A percentile compares a stretch with the other conserved stretches of the same genome.
Evolutionary conservation across 2,797 vertebrate species (phyloP).

Genomic region (Poecilia wingei): DNA sequence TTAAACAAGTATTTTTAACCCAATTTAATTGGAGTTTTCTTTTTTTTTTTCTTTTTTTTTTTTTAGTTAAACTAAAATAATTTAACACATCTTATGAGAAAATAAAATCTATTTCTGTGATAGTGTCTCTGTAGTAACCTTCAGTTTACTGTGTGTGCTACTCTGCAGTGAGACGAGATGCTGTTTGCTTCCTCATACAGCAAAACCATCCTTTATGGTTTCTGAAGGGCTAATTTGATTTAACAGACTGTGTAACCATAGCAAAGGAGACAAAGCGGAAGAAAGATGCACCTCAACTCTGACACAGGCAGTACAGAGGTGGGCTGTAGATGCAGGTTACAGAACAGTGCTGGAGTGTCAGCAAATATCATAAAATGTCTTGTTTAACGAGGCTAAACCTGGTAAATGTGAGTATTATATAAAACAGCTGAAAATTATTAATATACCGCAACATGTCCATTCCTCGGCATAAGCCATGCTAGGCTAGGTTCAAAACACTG

Average conservation of each 20-base stretch:
- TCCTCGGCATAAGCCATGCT: slow-evolving; percentile 3
- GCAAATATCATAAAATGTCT: neutral
- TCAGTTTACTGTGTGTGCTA: neutral
- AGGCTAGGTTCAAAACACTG: neutral
- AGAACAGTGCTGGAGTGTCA: neutral
- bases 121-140: neutral
- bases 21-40: neutral
- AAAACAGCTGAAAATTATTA: neutral
- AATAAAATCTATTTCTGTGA: neutral
- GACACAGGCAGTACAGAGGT: neutral
- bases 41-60: too few species aligned
- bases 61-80: neutral
- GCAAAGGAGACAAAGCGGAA: neutral
- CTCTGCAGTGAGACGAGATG: neutral
- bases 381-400: neutral
- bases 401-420: neutral
- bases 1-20: neutral
- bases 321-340: neutral
- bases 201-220: neutral
- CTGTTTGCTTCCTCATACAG: neutral
- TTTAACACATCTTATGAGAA: neutral
- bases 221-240: neutral
- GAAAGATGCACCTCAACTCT: neutral
- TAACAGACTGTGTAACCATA: neutral
- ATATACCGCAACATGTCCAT: neutral